Evolutionary conservation across 2,888 invertebrate species (phyloP), one percentile per base, ranked within the genome.

Genomic region (Malthinus flaveolus): DNA sequence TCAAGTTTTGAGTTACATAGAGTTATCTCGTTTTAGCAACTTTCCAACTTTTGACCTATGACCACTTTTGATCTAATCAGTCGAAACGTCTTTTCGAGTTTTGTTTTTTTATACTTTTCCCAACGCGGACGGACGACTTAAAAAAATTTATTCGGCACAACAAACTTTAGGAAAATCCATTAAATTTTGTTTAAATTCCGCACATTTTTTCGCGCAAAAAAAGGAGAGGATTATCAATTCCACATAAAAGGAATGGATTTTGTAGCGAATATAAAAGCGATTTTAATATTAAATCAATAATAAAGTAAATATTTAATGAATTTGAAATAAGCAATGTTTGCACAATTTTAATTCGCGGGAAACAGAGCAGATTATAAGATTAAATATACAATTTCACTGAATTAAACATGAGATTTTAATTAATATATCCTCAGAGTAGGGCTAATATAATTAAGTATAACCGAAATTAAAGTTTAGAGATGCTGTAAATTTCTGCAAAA

Each of bases 381-480:
- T 77, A 77, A 77, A 77, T 74, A 74, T 76, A 77, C 76, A 77
- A 77, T 76, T 77, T 76, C 75, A 67, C 71, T 78, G 76, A 76
- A 78, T 78, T 75, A 77, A 74, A 75, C 75, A 78, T 78, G 75
- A 77, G 77, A 75, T 77, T 78, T 78, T 78, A 78, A 78, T 78
- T 77, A 78, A 76, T 77, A 75, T 73, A 76, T 77, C 76, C 77
- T 70, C 75, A 69, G 69, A 66, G 70, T 56, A 58, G 58, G 62
- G 63, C 59, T 65, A 77, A 77, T 75, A 69, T 70, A 67, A 75
- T 77, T 75, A 76, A 61, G 68, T 69, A 62, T 67, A 71, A 73
- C 70, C 68, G 71, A 73, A 75, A 74, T 73, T 75, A 70, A 74
- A 75, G 73, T 75, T 75, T 69, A 66, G 67, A 70, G 71, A 70